Percentiles rank a stretch among this genome's conserved stretches.
These are phyloP conservation scores for Apodemia duryi DNA, from an alignment of 2,888 invertebrate genomes.

Conservation along the genomic window DNA sequence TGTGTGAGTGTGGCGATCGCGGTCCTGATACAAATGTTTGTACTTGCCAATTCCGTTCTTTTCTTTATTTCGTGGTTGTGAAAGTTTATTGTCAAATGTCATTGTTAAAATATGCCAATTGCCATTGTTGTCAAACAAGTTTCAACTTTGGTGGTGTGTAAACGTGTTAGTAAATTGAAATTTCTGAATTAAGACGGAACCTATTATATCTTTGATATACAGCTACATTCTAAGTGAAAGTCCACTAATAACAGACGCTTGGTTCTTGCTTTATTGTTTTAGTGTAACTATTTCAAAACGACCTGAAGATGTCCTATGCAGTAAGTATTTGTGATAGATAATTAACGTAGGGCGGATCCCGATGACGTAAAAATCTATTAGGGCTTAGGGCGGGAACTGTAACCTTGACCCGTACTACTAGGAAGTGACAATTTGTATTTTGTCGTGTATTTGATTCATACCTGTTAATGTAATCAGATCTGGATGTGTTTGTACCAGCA, in stretches of 20 bases:
- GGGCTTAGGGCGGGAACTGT: conserved; percentile 30
- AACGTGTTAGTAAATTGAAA: not conserved
- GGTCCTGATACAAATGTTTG: too few species aligned
- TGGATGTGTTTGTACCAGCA: too few species aligned
- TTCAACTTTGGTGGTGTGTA: not conserved
- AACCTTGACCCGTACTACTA: conserved; percentile 22
- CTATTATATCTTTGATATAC: not conserved
- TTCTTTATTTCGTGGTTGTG: too few species aligned
- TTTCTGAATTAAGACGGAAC: not conserved
- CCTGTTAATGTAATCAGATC: not conserved
- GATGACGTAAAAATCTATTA: conserved; percentile 40
- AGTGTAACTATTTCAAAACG: not conserved
- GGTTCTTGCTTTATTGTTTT: not conserved
- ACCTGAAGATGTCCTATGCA: conserved; percentile 40
- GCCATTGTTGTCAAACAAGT: conserved; percentile 6
- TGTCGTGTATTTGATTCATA: not conserved
- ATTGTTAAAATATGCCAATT: not conserved
- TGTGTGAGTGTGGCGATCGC: too few species aligned
- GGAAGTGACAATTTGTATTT: not conserved
- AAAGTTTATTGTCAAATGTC: not conserved
- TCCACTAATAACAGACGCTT: not conserved
- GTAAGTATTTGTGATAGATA: conserved; percentile 36
- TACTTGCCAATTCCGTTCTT: too few species aligned
- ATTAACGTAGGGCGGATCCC: conserved; percentile 36
- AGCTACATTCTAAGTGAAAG: not conserved